These are phyloP conservation scores for Anoplophora glabripennis DNA, from an alignment of 1,140 invertebrate species.

Conservation along the genomic window DNA sequence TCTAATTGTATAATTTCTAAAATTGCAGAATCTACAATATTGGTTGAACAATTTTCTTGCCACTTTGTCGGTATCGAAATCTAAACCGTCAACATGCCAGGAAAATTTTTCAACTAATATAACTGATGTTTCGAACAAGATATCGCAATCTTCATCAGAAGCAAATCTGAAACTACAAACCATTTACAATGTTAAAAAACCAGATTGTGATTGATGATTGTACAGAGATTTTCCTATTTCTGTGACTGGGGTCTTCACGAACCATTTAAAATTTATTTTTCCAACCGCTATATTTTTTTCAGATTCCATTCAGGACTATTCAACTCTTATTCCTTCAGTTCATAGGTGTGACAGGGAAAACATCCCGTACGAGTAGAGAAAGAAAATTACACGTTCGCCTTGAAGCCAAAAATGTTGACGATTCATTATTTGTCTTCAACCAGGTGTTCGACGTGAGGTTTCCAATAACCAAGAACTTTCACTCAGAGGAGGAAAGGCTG, in stretches of 20 bases:
- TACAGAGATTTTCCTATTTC: too few relatives aligned
- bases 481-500: conserved; percentile 31
- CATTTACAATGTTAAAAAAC: too few relatives aligned
- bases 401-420: conserved; percentile 30
- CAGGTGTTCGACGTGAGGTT: conserved; percentile 56
- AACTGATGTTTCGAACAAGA: too few relatives aligned
- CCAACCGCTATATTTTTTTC: conserved; percentile 19
- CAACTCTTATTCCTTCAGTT: conserved; percentile 50
- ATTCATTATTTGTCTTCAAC: conserved; percentile 54
- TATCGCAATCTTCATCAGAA: too few relatives aligned
- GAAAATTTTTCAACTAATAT: too few relatives aligned
- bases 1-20: too few relatives aligned
- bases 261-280: conserved; percentile 6
- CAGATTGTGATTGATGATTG: too few relatives aligned
- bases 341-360: conserved; percentile 46
- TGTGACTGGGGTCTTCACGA: not conserved
- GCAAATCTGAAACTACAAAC: too few relatives aligned
- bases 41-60: too few relatives aligned
- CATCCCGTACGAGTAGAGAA: conserved; percentile 48
- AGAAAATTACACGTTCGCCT: conserved; percentile 42
- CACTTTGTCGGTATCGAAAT: too few relatives aligned
- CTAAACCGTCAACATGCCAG: too few relatives aligned
- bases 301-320: conserved; percentile 50
- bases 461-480: conserved; percentile 44
- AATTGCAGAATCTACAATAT: too few relatives aligned